phyloP scores from a whole-genome alignment of 2,797 vertebrate species.

The Centropyge bicolor region DNA sequence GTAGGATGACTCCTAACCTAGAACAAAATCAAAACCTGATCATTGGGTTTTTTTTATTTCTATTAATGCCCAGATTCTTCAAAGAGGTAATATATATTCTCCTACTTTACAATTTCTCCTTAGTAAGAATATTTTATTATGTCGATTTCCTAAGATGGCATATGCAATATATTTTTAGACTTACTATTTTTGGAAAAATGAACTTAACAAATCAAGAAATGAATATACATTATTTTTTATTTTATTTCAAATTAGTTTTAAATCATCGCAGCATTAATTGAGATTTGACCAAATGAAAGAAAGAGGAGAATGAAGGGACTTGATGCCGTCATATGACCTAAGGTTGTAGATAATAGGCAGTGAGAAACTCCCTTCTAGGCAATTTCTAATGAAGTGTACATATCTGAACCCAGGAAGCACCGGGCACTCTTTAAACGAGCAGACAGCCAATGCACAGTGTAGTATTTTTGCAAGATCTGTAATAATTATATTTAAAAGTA shows the following conservation, averaged over 20 bases:
- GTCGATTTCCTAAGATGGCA: slow-evolving; percentile 83
- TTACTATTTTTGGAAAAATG: slow-evolving; percentile 83
- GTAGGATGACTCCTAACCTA: slow-evolving; percentile 30
- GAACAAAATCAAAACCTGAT: slow-evolving; percentile 58
- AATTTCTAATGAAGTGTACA: slow-evolving; percentile 73
- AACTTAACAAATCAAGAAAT: slow-evolving; percentile 61
- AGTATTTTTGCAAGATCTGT: slow-evolving; percentile 82
- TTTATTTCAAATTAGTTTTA: slow-evolving; percentile 66
- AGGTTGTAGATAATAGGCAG: slow-evolving; percentile 22
- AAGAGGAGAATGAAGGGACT: slow-evolving; percentile 46
- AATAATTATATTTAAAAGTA: slow-evolving; percentile 81
- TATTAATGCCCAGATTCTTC: slow-evolving; percentile 61
- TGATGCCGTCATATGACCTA: slow-evolving; percentile 23
- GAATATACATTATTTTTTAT: slow-evolving; percentile 64
- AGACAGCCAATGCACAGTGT: slow-evolving; percentile 80
- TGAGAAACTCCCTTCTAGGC: slow-evolving; percentile 29
- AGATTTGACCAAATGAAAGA: slow-evolving; percentile 76
- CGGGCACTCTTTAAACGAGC: slow-evolving; percentile 76
- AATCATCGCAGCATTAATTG: slow-evolving; percentile 57
- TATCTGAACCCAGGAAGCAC: slow-evolving; percentile 77
- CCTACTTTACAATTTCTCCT: slow-evolving; percentile 79
- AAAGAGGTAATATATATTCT: slow-evolving; percentile 78
- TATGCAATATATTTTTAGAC: slow-evolving; percentile 88
- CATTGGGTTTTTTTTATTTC: slow-evolving; percentile 52
- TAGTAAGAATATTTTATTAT: slow-evolving; percentile 86